A percentile compares a stretch with the other conserved stretches of the same genome.
These are phyloP conservation scores for Zoanthus sansibaricus DNA, from an alignment of 92 coral and sea anemone species.

Conservation along the genomic window DNA sequence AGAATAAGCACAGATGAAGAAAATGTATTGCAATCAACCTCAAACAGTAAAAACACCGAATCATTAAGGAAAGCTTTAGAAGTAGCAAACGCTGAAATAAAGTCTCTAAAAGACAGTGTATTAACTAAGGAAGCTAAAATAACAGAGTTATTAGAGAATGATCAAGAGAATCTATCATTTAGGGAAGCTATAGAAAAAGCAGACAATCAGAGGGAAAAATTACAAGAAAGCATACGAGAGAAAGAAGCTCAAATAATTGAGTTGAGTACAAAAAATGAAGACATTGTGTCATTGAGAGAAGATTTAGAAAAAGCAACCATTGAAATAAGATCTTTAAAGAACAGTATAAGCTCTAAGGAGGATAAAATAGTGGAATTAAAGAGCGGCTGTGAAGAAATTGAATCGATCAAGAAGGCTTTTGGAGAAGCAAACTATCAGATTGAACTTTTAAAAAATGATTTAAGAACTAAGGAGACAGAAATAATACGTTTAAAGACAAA, in stretches of 20 bases:
- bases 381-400: background rate
- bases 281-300: background rate
- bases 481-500: background rate
- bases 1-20: background rate
- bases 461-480: background rate
- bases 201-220: too few relatives aligned
- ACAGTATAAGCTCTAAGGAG: background rate
- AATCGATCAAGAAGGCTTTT: background rate
- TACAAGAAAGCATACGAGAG: too few relatives aligned
- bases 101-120: background rate
- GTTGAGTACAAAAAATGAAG: too few relatives aligned
- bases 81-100: background rate
- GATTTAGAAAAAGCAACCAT: background rate
- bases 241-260: too few relatives aligned
- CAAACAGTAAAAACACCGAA: background rate
- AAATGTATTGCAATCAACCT: background rate
- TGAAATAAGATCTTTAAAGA: too few relatives aligned
- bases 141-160: background rate
- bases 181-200: too few relatives aligned
- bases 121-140: background rate
- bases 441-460: background rate
- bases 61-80: conserved; percentile 22
- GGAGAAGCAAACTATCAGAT: background rate
- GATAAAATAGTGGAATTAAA: background rate
- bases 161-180: too few relatives aligned